A percentile compares a stretch with the other conserved stretches of the same genome.
Conservation (phyloP, 2,113 vertebrate genomes). For the Colinus virginianus region DNA sequence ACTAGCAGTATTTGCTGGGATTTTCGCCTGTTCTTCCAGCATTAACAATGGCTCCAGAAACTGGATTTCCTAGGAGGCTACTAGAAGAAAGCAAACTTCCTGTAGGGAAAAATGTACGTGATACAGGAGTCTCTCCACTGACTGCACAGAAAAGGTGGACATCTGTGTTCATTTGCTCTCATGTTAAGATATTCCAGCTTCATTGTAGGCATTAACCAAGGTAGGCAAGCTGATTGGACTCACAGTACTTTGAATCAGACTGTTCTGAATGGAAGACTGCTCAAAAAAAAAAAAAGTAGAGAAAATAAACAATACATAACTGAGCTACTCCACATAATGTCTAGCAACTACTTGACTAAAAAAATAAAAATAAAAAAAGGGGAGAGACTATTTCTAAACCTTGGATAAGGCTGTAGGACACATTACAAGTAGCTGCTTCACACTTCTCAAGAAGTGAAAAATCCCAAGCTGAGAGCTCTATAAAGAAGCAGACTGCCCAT, state of each 20-base stretch:
- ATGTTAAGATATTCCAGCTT: neutral
- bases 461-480: neutral
- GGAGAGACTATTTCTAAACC: neutral
- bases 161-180: neutral
- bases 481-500: neutral
- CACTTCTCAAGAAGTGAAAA: neutral
- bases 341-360: neutral
- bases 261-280: neutral
- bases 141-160: neutral
- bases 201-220: neutral
- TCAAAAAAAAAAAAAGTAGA: neutral
- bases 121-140: fast-evolving
- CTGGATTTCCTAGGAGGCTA: neutral
- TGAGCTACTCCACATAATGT: neutral
- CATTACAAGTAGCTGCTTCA: neutral
- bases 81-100: neutral
- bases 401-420: neutral
- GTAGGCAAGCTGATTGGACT: neutral
- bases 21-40: neutral
- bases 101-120: neutral
- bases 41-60: fast-evolving
- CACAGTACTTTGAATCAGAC: neutral
- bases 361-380: neutral
- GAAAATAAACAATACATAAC: neutral
- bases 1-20: neutral